Percentiles rank a stretch among this genome's conserved stretches.
phyloP scores from a whole-genome alignment of 1,140 invertebrate genomes.

The Trichonephila clavata region DNA sequence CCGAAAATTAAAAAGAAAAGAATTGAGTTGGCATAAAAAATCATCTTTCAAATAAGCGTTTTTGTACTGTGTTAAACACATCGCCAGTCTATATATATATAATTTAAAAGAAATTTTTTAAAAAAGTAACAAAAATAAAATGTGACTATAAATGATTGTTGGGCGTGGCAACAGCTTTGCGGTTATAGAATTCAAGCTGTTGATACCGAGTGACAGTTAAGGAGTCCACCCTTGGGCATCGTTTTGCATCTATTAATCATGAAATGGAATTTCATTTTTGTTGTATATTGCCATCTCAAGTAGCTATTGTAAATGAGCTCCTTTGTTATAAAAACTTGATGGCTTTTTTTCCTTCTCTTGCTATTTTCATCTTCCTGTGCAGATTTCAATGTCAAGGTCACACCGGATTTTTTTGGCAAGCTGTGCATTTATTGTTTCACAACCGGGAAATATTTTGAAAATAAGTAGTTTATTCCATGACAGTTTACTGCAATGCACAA shows the following conservation, averaged over 20 bases:
- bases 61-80: too few species aligned
- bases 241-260: neutral
- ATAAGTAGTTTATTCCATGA: neutral
- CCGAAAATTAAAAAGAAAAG: too few species aligned
- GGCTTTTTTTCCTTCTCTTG: neutral
- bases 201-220: neutral
- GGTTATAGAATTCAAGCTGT: neutral
- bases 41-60: too few species aligned
- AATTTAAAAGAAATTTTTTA: too few species aligned
- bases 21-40: too few species aligned
- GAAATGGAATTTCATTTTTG: neutral
- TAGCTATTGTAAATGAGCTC: neutral
- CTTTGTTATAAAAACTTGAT: neutral
- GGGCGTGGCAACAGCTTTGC: neutral
- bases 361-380: neutral
- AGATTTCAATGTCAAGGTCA: constrained; percentile 11
- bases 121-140: too few species aligned
- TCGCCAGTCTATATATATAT: too few species aligned
- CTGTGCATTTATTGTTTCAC: neutral
- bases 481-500: neutral
- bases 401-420: neutral
- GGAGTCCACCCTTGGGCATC: neutral
- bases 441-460: neutral
- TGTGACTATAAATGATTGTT: too few species aligned
- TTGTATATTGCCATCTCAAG: neutral